phyloP scores from a whole-genome alignment of 2,797 vertebrate species.

The Euphonia xanthogaster region DNA sequence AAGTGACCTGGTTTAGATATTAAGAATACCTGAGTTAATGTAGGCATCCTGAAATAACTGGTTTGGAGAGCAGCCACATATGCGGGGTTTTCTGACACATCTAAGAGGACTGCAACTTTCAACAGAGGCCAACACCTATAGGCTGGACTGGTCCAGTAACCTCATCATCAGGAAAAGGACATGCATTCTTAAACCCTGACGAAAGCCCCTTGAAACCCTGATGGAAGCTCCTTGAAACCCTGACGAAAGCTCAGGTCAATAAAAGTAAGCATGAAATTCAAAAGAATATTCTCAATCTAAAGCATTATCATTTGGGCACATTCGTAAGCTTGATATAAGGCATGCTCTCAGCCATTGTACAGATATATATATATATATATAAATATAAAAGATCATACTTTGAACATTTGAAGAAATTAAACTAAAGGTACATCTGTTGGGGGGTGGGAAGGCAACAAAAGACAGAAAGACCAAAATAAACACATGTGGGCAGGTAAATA shows the following conservation, averaged over 20 bases:
- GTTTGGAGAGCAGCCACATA: not conserved
- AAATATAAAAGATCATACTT: not conserved
- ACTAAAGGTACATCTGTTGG: not conserved
- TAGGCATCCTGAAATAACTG: constrained; percentile 25
- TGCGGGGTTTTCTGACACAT: not conserved
- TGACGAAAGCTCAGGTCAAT: not conserved
- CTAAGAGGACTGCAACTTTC: not conserved
- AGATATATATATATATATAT: too few relatives aligned
- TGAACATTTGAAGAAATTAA: not conserved
- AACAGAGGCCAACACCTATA: not conserved
- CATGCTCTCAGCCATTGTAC: not conserved
- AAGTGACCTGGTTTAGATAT: constrained; percentile 52
- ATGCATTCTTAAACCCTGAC: not conserved
- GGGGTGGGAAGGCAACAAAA: not conserved
- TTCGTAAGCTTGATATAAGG: not conserved
- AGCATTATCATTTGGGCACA: not conserved
- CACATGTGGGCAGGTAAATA: not conserved
- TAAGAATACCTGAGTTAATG: constrained; percentile 23
- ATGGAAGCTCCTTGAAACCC: not conserved
- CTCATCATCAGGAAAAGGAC: not conserved
- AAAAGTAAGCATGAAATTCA: not conserved
- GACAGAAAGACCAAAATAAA: not conserved
- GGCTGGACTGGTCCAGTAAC: not conserved
- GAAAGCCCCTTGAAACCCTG: not conserved
- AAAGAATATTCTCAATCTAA: not conserved